Conservation (phyloP, 2,888 invertebrate genomes). For the Apomyelois bistriatella region DNA sequence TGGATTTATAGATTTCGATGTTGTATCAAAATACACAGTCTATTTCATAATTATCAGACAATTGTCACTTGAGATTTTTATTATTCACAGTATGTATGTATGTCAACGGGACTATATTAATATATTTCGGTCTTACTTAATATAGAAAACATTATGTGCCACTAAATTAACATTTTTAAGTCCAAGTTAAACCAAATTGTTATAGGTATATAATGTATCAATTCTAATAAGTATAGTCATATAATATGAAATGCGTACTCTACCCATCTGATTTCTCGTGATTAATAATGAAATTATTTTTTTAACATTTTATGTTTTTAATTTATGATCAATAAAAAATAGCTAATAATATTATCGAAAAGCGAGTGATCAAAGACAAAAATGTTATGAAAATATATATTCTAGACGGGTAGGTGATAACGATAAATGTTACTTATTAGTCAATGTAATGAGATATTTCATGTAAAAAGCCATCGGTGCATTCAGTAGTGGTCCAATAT, state of each 20-base stretch:
- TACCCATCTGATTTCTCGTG: not conserved
- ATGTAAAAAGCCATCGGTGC: slow-evolving; percentile 42
- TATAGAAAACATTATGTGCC: slow-evolving; percentile 9
- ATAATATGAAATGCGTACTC: slow-evolving; percentile 13
- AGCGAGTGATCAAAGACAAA: not conserved
- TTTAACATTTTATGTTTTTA: not conserved
- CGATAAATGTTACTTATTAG: slow-evolving; percentile 37
- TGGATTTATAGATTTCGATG: slow-evolving; percentile 63
- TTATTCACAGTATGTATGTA: slow-evolving; percentile 32
- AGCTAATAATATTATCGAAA: slow-evolving; percentile 1
- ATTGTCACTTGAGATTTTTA: slow-evolving; percentile 56
- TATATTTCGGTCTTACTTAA: slow-evolving; percentile 4
- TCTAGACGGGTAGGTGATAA: slow-evolving; percentile 25
- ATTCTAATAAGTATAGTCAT: slow-evolving; percentile 11
- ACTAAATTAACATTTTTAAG: slow-evolving; percentile 5
- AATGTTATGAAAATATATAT: slow-evolving; percentile 26
- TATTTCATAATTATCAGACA: slow-evolving; percentile 51
- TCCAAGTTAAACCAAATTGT: slow-evolving; percentile 11
- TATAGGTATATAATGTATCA: slow-evolving; percentile 10
- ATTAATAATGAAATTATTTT: not conserved
- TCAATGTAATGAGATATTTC: slow-evolving; percentile 35
- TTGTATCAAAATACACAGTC: slow-evolving; percentile 74
- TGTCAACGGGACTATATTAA: slow-evolving; percentile 29
- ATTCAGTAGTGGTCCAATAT: slow-evolving; percentile 47
- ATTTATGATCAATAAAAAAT: not conserved